These are phyloP conservation scores for Daphoenositta chrysoptera DNA, from an alignment of 2,113 vertebrate genomes.

Conservation along the genomic window DNA sequence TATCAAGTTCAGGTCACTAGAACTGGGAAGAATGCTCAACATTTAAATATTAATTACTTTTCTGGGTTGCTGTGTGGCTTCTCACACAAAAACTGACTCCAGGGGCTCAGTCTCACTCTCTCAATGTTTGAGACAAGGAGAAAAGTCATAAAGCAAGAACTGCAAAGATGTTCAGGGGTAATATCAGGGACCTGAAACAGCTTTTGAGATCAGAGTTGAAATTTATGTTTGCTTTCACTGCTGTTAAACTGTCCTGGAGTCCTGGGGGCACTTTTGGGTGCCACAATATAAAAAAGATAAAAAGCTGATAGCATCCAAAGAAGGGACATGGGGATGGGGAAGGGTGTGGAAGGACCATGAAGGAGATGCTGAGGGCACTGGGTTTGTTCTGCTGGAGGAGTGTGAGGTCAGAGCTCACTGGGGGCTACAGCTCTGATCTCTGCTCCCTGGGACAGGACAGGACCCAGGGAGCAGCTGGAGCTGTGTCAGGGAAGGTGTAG, in stretches of 20 bases:
- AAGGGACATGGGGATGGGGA: not conserved
- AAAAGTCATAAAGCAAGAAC: not conserved
- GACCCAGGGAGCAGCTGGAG: not conserved
- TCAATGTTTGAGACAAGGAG: not conserved
- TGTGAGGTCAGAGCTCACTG: not conserved
- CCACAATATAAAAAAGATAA: not conserved
- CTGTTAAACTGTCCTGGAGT: not conserved
- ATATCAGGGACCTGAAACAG: not conserved
- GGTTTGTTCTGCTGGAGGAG: not conserved
- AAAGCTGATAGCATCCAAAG: not conserved
- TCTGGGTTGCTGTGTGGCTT: not conserved
- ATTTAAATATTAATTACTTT: not conserved
- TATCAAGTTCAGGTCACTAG: not conserved
- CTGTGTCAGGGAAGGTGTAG: rapidly evolving
- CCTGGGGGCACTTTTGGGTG: not conserved
- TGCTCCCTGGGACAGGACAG: not conserved
- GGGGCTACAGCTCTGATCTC: rapidly evolving
- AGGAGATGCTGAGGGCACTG: not conserved
- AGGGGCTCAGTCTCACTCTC: not conserved
- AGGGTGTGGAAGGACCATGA: not conserved
- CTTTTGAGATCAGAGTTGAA: not conserved
- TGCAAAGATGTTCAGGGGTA: not conserved
- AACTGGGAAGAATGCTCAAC: not conserved
- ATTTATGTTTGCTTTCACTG: not conserved
- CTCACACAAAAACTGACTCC: not conserved